Percentiles rank a stretch among this genome's conserved stretches.
Evolutionary conservation across 2,113 vertebrate genomes (phyloP).

Genomic region (Proteles cristata): DNA sequence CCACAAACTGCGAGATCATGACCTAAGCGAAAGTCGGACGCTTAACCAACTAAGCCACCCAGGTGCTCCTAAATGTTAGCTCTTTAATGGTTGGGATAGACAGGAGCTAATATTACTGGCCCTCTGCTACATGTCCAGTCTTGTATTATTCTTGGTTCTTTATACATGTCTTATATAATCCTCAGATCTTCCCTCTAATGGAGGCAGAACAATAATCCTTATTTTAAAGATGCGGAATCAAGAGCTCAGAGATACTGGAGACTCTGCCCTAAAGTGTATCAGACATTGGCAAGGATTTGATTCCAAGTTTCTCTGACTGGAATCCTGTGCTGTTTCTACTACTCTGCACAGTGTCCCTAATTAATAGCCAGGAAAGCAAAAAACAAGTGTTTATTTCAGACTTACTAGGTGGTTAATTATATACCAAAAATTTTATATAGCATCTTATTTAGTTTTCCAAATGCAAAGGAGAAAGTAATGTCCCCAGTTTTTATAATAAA

Average conservation of each 20-base stretch:
- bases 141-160: background rate
- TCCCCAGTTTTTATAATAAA: background rate
- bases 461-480: background rate
- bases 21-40: too few species aligned
- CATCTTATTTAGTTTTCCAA: background rate
- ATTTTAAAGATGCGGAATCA: slow-evolving; percentile 4
- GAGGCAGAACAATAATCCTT: background rate
- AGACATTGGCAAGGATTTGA: background rate
- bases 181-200: background rate
- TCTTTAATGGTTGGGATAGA: background rate
- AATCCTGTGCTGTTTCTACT: background rate
- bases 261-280: background rate
- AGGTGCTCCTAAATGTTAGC: background rate
- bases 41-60: too few species aligned
- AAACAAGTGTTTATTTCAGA: background rate
- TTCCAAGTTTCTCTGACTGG: background rate
- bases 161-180: background rate
- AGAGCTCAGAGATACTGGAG: background rate
- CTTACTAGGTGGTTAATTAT: background rate
- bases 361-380: background rate
- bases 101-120: background rate
- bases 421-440: background rate
- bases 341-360: rapidly evolving
- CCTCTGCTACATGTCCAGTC: too few species aligned
- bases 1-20: too few species aligned